Conservation (phyloP, 2,113 vertebrate genomes). For the Panthera uncia region DNA sequence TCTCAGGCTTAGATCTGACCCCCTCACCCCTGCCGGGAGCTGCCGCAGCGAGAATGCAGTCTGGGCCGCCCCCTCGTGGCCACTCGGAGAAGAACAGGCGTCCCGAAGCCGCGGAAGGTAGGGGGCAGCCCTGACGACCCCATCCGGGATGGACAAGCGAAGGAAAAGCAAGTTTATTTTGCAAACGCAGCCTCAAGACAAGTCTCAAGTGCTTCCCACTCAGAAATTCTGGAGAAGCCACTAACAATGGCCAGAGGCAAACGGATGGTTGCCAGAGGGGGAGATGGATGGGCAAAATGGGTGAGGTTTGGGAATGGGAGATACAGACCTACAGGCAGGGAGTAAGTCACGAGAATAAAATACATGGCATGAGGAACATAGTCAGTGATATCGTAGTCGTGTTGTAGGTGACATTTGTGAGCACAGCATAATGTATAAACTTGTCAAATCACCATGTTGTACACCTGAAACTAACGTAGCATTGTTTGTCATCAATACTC, state of each 20-base stretch:
- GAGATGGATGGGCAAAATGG: not conserved
- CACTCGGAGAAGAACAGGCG: not conserved
- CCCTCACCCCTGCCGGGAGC: not conserved
- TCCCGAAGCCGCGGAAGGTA: rapidly evolving
- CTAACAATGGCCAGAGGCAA: not conserved
- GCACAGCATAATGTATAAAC: not conserved
- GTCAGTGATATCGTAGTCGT: not conserved
- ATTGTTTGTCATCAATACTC: not conserved
- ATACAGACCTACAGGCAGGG: not conserved
- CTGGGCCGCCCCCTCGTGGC: not conserved
- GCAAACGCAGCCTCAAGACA: conserved; percentile 28
- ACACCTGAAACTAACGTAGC: not conserved
- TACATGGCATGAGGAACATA: not conserved
- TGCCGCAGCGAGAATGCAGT: not conserved
- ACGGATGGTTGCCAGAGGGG: not conserved
- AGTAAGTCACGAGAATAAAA: not conserved
- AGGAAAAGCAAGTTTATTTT: not conserved
- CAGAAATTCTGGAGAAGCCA: not conserved
- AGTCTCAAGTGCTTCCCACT: not conserved
- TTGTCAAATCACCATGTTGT: not conserved
- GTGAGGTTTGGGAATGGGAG: not conserved
- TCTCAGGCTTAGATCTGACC: not conserved
- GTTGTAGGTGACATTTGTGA: not conserved
- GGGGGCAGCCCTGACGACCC: rapidly evolving
- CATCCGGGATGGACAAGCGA: not conserved